Percentiles rank a stretch among this genome's conserved stretches.
Conservation (phyloP, 1,140 invertebrate species). For the Sitophilus oryzae region DNA sequence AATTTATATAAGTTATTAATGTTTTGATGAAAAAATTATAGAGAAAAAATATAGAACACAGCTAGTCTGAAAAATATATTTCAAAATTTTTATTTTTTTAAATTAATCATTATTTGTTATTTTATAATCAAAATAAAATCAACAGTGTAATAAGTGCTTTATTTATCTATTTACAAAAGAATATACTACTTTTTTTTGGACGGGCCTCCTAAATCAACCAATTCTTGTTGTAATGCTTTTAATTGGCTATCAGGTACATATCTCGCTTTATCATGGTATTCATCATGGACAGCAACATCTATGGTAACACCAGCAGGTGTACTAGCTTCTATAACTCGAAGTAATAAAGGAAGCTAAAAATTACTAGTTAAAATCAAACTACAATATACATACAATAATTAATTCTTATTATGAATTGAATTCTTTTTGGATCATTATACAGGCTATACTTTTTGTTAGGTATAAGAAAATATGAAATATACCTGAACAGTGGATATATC, state of each 20-base stretch:
- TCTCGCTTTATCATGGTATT: slow-evolving; percentile 57
- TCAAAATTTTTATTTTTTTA: background rate
- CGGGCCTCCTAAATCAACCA: slow-evolving; percentile 55
- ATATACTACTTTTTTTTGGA: slow-evolving; percentile 44
- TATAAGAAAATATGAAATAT: slow-evolving; percentile 1
- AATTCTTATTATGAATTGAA: no score
- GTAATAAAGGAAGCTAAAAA: slow-evolving; percentile 53
- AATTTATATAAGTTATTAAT: no score
- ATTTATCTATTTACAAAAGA: background rate
- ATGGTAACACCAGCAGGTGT: slow-evolving; percentile 71
- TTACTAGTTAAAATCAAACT: background rate
- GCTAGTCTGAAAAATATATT: background rate
- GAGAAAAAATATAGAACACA: no score
- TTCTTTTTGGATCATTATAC: background rate
- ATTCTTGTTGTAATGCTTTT: slow-evolving; percentile 61
- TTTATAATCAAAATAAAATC: no score
- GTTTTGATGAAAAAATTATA: no score
- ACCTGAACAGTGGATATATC: slow-evolving; percentile 36
- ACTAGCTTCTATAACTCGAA: slow-evolving; percentile 64
- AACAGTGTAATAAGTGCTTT: no score
- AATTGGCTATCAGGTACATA: slow-evolving; percentile 77
- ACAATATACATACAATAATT: no score
- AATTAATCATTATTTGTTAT: background rate
- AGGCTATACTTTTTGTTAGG: background rate
- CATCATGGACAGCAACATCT: slow-evolving; percentile 53